phyloP scores from a whole-genome alignment of 2,113 vertebrate species.

The Odontesthes bonariensis region DNA sequence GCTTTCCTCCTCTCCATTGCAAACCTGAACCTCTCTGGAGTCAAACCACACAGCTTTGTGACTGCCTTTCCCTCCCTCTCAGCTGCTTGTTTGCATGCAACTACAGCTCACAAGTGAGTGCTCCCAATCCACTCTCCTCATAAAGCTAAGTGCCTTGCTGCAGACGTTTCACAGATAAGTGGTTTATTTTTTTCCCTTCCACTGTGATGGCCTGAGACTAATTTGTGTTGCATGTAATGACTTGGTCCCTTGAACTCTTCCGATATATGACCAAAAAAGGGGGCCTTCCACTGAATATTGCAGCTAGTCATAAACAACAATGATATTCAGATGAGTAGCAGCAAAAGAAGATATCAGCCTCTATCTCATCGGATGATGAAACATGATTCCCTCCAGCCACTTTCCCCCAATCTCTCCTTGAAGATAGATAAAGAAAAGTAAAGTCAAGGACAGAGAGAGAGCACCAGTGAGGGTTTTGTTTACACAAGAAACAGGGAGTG shows the following conservation, averaged over 20 bases:
- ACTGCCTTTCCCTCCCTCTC: constrained; percentile 61
- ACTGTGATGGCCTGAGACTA: constrained; percentile 60
- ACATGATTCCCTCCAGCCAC: constrained; percentile 70
- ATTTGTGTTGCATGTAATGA: constrained; percentile 63
- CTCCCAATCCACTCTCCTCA: constrained; percentile 66
- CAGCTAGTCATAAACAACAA: constrained; percentile 45
- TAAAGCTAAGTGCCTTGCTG: constrained; percentile 67
- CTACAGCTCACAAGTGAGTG: constrained; percentile 64
- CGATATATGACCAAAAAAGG: constrained; percentile 33
- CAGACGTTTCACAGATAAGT: constrained; percentile 68
- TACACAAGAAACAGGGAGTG: constrained; percentile 55
- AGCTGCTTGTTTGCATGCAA: constrained; percentile 63
- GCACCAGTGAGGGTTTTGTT: constrained; percentile 63
- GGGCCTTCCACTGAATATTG: constrained; percentile 14
- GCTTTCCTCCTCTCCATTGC: constrained; percentile 54
- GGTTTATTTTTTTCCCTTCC: constrained; percentile 48
- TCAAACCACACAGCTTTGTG: constrained; percentile 49
- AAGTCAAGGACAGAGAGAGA: constrained; percentile 65
- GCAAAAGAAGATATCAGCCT: constrained; percentile 61
- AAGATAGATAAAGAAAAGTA: constrained; percentile 70
- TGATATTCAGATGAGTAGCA: constrained; percentile 48
- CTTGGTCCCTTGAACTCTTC: constrained; percentile 59
- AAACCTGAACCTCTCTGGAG: constrained; percentile 67
- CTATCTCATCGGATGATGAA: constrained; percentile 71
- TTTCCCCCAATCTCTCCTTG: constrained; percentile 58